Evolutionary conservation across 2,797 vertebrate species (phyloP).

Genomic region (Semaprochilodus insignis): DNA sequence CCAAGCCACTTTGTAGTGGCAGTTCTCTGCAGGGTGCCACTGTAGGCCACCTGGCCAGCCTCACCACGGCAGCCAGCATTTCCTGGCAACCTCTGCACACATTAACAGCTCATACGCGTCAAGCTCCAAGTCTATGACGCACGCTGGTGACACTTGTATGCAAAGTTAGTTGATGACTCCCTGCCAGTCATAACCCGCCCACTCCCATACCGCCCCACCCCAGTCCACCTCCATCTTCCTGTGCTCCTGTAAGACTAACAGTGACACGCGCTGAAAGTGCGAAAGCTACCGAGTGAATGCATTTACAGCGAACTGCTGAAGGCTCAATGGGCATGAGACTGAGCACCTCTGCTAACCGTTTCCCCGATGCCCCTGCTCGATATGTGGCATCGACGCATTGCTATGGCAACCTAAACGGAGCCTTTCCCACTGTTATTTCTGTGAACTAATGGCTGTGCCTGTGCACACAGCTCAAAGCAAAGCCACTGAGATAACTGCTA

Average conservation of each 20-base stretch:
- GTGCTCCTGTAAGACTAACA: background rate
- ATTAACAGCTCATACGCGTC: background rate
- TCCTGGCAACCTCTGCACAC: conserved; percentile 13
- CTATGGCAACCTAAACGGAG: conserved; percentile 45
- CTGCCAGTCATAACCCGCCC: background rate
- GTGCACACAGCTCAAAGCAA: conserved; percentile 3
- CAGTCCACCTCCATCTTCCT: background rate
- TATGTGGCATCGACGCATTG: conserved; percentile 37
- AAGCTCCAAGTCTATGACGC: background rate
- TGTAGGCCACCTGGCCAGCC: conserved; percentile 20
- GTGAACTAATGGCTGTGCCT: conserved; percentile 37
- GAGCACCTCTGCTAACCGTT: conserved; percentile 50
- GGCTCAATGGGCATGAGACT: conserved; percentile 41
- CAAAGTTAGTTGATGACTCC: background rate
- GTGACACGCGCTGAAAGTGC: background rate
- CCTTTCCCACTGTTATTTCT: conserved; percentile 38
- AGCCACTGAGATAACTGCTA: conserved; percentile 21
- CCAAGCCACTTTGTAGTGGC: conserved; percentile 33
- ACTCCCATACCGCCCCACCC: background rate
- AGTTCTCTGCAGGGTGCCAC: conserved; percentile 28
- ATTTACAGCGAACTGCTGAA: conserved; percentile 38
- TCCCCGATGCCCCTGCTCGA: conserved; percentile 40
- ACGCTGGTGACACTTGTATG: background rate
- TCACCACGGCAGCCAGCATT: background rate
- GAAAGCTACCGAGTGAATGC: conserved; percentile 19